Evolutionary conservation across 2,113 vertebrate genomes (phyloP).

Genomic region (Saccopteryx bilineata): DNA sequence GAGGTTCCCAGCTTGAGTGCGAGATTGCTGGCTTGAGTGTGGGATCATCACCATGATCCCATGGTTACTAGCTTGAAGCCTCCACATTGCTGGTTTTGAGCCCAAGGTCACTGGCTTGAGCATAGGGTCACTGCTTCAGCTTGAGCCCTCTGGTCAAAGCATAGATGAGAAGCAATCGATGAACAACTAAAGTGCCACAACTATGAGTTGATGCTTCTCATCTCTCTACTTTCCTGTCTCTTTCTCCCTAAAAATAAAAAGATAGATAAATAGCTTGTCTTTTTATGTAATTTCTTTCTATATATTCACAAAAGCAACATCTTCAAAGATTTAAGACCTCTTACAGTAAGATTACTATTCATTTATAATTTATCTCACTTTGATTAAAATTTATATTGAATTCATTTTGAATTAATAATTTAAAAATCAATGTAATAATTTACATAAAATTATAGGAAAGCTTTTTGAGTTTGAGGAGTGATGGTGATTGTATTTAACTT

Average conservation of each 20-base stretch:
- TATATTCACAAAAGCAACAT: slow-evolving; percentile 41
- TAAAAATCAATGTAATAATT: slow-evolving; percentile 23
- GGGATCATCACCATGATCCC: too few species aligned
- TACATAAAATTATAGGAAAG: background rate
- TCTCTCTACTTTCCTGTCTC: too few species aligned
- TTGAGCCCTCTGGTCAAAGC: too few species aligned
- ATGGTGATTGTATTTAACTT: slow-evolving; percentile 15
- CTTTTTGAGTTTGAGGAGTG: background rate
- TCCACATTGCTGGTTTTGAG: too few species aligned
- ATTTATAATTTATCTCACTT: slow-evolving; percentile 28
- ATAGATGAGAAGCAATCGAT: too few species aligned
- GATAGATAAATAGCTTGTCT: background rate
- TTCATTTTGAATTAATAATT: slow-evolving; percentile 63
- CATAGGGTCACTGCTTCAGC: too few species aligned
- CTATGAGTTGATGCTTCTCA: too few species aligned
- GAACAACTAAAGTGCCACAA: too few species aligned
- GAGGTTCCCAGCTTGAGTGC: too few species aligned
- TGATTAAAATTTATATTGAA: background rate
- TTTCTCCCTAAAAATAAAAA: background rate
- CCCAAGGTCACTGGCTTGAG: too few species aligned
- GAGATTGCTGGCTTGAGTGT: too few species aligned
- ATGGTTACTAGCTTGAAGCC: too few species aligned
- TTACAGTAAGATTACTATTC: slow-evolving; percentile 23
- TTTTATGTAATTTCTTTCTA: slow-evolving; percentile 26
- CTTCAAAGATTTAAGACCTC: slow-evolving; percentile 24